Evolutionary conservation across 2,113 vertebrate species (phyloP).

Genomic region (Pseudois nayaur): DNA sequence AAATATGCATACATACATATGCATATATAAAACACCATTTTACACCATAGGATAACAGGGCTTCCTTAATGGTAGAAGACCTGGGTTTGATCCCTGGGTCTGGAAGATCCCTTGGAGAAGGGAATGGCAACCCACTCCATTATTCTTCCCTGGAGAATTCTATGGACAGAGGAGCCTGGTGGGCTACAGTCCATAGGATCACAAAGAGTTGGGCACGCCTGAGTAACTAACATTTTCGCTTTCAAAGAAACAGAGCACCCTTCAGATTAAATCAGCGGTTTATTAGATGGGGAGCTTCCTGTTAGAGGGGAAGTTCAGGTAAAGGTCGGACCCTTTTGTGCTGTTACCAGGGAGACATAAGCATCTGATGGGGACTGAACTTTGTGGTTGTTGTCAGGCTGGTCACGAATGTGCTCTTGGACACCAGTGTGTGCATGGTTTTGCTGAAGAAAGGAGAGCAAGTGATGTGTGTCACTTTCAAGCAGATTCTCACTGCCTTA

Average conservation of each 20-base stretch:
- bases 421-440: neutral
- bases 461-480: neutral
- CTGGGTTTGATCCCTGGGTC: neutral
- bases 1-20: neutral
- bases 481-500: neutral
- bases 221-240: neutral
- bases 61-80: neutral
- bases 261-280: neutral
- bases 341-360: neutral
- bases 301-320: neutral
- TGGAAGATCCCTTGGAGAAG: neutral
- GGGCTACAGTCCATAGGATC: neutral
- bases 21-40: neutral
- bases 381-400: neutral
- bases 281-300: neutral
- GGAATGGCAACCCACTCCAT: neutral
- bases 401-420: neutral
- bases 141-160: neutral
- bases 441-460: neutral
- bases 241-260: neutral
- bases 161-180: neutral
- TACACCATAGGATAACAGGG: neutral
- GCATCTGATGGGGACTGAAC: neutral
- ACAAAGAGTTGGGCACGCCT: fast-evolving
- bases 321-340: neutral